These are phyloP conservation scores for Acrocephalus arundinaceus DNA, from an alignment of 2,113 vertebrate genomes.

Conservation along the genomic window DNA sequence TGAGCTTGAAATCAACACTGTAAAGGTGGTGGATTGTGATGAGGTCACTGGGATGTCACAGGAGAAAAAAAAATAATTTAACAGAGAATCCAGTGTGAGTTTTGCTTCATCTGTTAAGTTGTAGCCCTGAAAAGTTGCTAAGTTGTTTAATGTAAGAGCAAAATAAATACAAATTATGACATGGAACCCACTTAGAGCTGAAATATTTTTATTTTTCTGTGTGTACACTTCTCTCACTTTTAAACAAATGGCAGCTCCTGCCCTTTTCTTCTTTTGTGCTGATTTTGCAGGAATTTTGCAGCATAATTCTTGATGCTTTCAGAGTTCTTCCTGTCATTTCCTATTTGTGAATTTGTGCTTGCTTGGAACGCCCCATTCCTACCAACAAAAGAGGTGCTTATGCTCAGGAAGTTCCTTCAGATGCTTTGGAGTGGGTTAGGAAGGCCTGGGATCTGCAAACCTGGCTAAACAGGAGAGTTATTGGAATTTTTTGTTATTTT, in stretches of 20 bases:
- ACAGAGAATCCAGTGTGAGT: accelerated
- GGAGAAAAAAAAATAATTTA: background rate
- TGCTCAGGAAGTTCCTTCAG: background rate
- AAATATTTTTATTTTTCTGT: background rate
- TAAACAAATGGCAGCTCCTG: background rate
- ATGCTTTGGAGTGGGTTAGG: background rate
- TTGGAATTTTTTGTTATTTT: background rate
- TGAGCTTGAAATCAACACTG: background rate
- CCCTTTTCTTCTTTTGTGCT: background rate
- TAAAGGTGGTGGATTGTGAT: background rate
- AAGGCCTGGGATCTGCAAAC: background rate
- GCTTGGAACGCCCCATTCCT: background rate
- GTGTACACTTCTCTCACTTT: background rate
- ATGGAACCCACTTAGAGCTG: background rate
- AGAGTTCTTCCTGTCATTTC: background rate
- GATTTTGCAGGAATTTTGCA: background rate
- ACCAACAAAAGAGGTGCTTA: background rate
- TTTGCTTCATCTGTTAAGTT: background rate
- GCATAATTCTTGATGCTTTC: background rate
- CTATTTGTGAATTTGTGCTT: background rate
- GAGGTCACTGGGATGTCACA: background rate
- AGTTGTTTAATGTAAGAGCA: background rate
- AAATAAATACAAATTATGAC: background rate
- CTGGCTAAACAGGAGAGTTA: background rate
- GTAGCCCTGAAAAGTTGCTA: background rate